Conservation (phyloP, 1,140 invertebrate genomes). For the Drosophila willistoni region DNA sequence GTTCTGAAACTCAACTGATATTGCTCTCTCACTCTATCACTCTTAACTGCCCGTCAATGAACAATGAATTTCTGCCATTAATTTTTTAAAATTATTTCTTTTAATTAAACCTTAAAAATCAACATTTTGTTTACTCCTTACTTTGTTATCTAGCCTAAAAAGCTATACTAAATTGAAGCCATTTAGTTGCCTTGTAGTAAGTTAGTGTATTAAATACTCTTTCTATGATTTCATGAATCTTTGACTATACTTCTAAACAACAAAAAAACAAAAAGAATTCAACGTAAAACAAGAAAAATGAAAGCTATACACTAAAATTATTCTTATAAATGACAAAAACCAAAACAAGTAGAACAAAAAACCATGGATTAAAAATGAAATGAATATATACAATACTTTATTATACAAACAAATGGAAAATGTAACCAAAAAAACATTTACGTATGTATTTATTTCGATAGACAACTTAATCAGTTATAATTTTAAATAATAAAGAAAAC, state of each 20-base stretch:
- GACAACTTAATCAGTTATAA: conserved; percentile 64
- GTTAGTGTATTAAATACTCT: conserved; percentile 66
- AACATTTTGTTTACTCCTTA: conserved; percentile 32
- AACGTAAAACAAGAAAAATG: conserved; percentile 44
- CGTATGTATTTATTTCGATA: conserved; percentile 67
- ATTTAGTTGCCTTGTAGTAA: conserved; percentile 83
- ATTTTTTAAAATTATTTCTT: conserved; percentile 38
- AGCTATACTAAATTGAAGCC: conserved; percentile 69
- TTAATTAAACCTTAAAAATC: conserved; percentile 36
- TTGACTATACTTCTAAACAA: conserved; percentile 35
- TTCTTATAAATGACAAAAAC: conserved; percentile 63
- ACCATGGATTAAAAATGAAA: conserved; percentile 38
- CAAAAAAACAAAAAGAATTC: conserved; percentile 28
- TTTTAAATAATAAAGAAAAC: conserved; percentile 67
- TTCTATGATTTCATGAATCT: conserved; percentile 54
- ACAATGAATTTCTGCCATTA: conserved; percentile 62
- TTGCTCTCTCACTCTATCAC: conserved; percentile 14
- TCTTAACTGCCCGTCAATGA: conserved; percentile 53
- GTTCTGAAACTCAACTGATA: conserved; percentile 29
- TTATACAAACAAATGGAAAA: conserved; percentile 45
- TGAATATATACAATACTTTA: conserved; percentile 65
- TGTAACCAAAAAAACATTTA: conserved; percentile 69
- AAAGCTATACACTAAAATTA: conserved; percentile 68
- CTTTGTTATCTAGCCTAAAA: conserved; percentile 46
- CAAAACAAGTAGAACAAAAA: conserved; percentile 47